A percentile compares a stretch with the other conserved stretches of the same genome.
phyloP scores from a whole-genome alignment of 2,888 invertebrate genomes.

The Nysson spinosus region DNA sequence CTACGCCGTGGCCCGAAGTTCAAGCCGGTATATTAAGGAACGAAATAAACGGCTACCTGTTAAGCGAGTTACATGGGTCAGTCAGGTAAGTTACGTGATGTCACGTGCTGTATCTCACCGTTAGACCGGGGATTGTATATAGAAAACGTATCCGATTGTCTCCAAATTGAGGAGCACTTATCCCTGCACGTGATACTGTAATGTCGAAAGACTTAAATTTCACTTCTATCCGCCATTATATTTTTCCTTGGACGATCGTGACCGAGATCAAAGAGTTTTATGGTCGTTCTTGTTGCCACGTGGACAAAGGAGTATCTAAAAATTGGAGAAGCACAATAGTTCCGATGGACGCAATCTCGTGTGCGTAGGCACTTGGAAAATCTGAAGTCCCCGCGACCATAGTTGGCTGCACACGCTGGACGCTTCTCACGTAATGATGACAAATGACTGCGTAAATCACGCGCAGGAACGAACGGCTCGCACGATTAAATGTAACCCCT shows the following conservation, averaged over 20 bases:
- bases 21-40: constrained; percentile 26
- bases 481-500: constrained; percentile 47
- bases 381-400: constrained; percentile 45
- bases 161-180: constrained; percentile 59
- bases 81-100: constrained; percentile 60
- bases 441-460: constrained; percentile 70
- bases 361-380: constrained; percentile 62
- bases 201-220: constrained; percentile 11
- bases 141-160: constrained; percentile 54
- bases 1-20: no score
- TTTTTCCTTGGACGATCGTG: constrained; percentile 11
- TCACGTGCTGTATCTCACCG: constrained; percentile 63
- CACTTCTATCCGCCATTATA: constrained; percentile 20
- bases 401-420: constrained; percentile 40
- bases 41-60: constrained; percentile 54
- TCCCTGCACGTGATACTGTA: constrained; percentile 47
- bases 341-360: constrained; percentile 25
- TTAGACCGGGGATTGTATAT: constrained; percentile 56
- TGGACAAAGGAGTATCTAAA: constrained; percentile 13
- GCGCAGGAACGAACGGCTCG: constrained; percentile 60
- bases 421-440: constrained; percentile 67
- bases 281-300: constrained; percentile 2
- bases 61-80: constrained; percentile 48
- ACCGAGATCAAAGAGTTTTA: constrained; percentile 11
- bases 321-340: constrained; percentile 9